phyloP scores from a whole-genome alignment of 2,888 invertebrate genomes.

The Isoperla grammatica region DNA sequence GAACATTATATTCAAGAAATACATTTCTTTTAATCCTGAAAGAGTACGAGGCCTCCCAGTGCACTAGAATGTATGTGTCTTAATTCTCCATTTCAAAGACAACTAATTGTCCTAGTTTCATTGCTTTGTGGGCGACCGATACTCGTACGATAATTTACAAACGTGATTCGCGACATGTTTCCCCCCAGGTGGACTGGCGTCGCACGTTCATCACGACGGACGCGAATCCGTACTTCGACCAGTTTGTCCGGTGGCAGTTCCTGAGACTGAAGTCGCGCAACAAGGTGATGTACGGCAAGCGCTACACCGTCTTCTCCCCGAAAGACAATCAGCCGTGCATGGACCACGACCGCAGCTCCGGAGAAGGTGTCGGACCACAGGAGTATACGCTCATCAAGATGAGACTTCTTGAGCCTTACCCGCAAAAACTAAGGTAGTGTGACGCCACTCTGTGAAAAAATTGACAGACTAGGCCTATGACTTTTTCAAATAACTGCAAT shows the following conservation, averaged over 20 bases:
- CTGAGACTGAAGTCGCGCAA: constrained; percentile 74
- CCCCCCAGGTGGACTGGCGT: constrained; percentile 95
- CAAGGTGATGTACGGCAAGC: constrained; percentile 94
- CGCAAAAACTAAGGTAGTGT: constrained; percentile 63
- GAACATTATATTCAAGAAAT: too few relatives aligned
- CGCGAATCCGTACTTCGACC: constrained; percentile 95
- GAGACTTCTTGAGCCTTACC: constrained; percentile 69
- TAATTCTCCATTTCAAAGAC: too few relatives aligned
- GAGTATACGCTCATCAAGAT: constrained; percentile 97
- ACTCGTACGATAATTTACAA: too few relatives aligned
- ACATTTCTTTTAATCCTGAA: too few relatives aligned
- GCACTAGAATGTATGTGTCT: too few relatives aligned
- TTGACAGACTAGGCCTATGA: too few relatives aligned
- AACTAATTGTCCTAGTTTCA: too few relatives aligned
- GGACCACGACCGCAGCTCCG: constrained; percentile 96
- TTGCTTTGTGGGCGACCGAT: too few relatives aligned
- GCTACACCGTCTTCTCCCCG: constrained; percentile 94
- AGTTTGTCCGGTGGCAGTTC: constrained; percentile 97
- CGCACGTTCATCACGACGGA: constrained; percentile 98
- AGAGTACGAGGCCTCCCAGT: too few relatives aligned
- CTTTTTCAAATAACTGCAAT: too few relatives aligned
- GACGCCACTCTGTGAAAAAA: too few relatives aligned
- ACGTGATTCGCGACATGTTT: too few relatives aligned
- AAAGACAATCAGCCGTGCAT: constrained; percentile 98
- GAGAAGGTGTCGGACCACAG: constrained; percentile 97